These are phyloP conservation scores for Enhydra lutris DNA, from an alignment of 2,113 vertebrate genomes.

Conservation along the genomic window DNA sequence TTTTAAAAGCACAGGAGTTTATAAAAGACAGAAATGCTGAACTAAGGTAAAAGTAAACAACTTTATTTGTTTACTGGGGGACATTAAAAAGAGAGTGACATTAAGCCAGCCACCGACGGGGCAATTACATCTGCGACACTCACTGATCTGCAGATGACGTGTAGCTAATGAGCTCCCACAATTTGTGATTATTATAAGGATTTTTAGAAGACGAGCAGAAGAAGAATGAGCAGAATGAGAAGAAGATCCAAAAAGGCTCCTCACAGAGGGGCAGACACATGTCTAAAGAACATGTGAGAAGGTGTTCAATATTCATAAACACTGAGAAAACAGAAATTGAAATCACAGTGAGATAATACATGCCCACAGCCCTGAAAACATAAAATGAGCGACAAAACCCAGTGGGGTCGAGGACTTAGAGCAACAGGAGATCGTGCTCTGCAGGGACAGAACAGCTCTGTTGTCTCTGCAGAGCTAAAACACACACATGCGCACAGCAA, in stretches of 20 bases:
- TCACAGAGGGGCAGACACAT: neutral
- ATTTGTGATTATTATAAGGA: neutral
- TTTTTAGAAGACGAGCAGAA: neutral
- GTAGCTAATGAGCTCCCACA: neutral
- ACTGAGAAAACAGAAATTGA: neutral
- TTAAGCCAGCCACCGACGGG: too few species aligned
- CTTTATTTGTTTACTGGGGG: neutral
- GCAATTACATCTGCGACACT: neutral
- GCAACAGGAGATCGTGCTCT: rapidly evolving
- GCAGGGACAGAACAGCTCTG: rapidly evolving
- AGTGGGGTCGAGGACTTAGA: neutral
- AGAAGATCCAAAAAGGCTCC: neutral
- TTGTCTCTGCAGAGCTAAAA: neutral
- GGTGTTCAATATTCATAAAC: too few species aligned
- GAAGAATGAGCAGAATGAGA: neutral
- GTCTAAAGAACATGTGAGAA: too few species aligned
- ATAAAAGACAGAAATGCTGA: neutral
- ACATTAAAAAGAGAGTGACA: neutral
- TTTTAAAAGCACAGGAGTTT: neutral
- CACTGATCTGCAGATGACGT: neutral
- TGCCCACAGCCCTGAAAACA: neutral
- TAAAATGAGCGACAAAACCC: neutral
- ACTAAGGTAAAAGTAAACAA: neutral
- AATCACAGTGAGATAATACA: rapidly evolving
- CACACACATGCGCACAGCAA: neutral